Conservation (phyloP, 2,113 vertebrate genomes). For the Sardina pilchardus region DNA sequence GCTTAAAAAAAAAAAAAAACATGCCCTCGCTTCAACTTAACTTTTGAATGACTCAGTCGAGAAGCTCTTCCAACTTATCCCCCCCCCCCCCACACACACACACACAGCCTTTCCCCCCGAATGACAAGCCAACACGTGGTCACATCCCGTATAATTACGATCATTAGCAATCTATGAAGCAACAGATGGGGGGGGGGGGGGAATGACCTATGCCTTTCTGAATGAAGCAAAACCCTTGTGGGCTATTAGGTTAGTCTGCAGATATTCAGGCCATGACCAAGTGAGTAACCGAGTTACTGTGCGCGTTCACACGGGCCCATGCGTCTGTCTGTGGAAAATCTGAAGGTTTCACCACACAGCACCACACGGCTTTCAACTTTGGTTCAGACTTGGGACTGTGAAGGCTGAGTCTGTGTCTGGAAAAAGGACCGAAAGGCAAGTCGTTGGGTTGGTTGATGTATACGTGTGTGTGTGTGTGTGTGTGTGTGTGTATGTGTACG, state of each 20-base stretch:
- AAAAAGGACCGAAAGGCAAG: neutral
- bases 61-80: neutral
- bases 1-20: neutral
- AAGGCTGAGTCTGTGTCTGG: neutral
- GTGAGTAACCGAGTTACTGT: neutral
- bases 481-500: constrained; percentile 41
- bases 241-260: neutral
- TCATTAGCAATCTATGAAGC: neutral
- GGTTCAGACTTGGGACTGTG: neutral
- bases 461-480: constrained; percentile 35
- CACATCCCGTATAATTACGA: neutral
- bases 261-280: neutral
- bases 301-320: neutral
- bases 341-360: neutral
- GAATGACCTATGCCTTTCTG: neutral
- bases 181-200: neutral
- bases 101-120: neutral
- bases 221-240: neutral
- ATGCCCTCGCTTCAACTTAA: constrained; percentile 8
- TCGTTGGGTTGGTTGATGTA: neutral
- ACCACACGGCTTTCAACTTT: neutral
- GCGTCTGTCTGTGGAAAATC: neutral
- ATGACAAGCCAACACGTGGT: neutral
- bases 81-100: neutral
- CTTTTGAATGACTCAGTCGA: neutral